phyloP scores from a whole-genome alignment of 1,140 invertebrate genomes.

The Galleria mellonella region DNA sequence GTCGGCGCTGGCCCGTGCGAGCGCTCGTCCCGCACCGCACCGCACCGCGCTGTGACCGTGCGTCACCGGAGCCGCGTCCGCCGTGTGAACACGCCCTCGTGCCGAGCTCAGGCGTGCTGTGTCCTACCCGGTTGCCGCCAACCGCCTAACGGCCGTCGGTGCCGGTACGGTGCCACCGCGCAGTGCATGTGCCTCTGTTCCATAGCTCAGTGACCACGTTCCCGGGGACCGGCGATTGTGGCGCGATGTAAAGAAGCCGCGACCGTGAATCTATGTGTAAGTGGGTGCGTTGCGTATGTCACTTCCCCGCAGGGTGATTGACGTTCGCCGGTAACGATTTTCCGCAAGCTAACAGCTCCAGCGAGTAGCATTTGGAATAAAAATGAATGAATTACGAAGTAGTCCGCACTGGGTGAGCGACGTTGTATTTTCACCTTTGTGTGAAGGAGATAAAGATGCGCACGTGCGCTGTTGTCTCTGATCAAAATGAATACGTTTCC shows the following conservation, averaged over 20 bases:
- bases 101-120: conserved; percentile 7
- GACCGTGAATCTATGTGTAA: conserved; percentile 69
- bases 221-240: conserved; percentile 55
- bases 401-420: conserved; percentile 17
- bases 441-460: conserved; percentile 40
- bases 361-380: conserved; percentile 36
- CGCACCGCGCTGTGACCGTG: conserved; percentile 26
- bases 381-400: conserved; percentile 49
- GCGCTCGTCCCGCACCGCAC: conserved; percentile 42
- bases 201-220: conserved; percentile 44
- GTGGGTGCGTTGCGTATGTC: conserved; percentile 55
- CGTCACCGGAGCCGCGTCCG: conserved; percentile 35
- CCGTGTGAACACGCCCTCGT: conserved; percentile 42
- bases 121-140: conserved; percentile 9
- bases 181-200: conserved; percentile 40
- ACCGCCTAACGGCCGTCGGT: conserved; percentile 6
- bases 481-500: conserved; percentile 31
- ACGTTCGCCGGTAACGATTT: conserved; percentile 45
- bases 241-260: conserved; percentile 67
- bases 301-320: conserved; percentile 36
- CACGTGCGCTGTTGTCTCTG: conserved; percentile 50
- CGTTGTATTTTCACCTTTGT: conserved; percentile 53
- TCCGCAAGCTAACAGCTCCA: conserved; percentile 28
- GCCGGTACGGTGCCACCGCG: conserved; percentile 13
- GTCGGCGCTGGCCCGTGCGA: conserved; percentile 60